Conservation (phyloP, 2,797 vertebrate species). For the Anniella stebbinsi region DNA sequence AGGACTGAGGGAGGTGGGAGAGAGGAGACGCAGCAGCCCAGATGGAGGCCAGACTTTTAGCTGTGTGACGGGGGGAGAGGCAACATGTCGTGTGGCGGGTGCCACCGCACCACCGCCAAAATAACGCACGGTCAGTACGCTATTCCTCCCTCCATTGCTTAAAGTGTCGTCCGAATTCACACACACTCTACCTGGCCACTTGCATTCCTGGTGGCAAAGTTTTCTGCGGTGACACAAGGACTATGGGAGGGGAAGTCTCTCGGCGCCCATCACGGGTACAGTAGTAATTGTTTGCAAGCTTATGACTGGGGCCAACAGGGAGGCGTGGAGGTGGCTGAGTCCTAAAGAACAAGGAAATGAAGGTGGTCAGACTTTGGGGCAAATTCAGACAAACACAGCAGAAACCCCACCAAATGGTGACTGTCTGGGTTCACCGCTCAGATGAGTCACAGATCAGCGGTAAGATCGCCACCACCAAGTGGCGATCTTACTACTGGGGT, state of each 20-base stretch:
- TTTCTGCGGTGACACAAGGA: conserved; percentile 87
- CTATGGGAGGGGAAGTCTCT: conserved; percentile 81
- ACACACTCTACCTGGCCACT: conserved; percentile 72
- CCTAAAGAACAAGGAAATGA: conserved; percentile 72
- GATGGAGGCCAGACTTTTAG: no score
- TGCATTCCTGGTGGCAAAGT: conserved; percentile 75
- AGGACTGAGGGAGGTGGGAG: no score
- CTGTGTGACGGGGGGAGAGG: no score
- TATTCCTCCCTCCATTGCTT: no score
- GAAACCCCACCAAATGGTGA: not conserved
- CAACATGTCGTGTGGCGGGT: no score
- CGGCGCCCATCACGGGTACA: conserved; percentile 90
- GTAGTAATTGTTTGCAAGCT: conserved; percentile 89
- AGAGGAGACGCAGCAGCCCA: no score
- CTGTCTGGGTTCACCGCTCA: no score
- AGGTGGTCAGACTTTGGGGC: not conserved
- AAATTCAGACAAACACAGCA: not conserved
- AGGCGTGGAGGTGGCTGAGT: conserved; percentile 90
- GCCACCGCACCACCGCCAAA: no score
- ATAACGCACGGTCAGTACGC: no score
- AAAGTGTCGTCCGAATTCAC: no score
- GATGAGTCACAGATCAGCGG: not conserved
- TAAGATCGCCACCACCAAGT: no score
- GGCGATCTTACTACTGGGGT: no score
- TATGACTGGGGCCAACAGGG: conserved; percentile 92